Conservation (phyloP, 53 echinoderm and acorn worm genomes). For the Holothuria leucospilota region DNA sequence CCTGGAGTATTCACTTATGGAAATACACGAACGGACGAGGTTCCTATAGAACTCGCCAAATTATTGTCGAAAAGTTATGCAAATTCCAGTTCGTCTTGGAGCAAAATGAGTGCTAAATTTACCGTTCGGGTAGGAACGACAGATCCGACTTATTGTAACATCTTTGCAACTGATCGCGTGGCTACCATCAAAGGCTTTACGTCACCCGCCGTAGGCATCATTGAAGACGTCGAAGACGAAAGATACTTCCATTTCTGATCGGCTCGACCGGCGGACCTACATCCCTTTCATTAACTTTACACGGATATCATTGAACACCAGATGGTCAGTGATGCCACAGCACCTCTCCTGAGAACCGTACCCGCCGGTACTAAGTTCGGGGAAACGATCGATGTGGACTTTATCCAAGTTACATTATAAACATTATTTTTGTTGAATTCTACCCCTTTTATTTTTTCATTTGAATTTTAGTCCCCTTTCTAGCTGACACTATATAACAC, state of each 20-base stretch:
- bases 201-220: no score
- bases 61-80: no score
- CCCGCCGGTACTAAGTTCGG: conserved; percentile 24
- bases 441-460: no score
- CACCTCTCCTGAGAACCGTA: conserved; percentile 68
- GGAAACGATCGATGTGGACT: conserved; percentile 35
- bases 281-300: conserved; percentile 3
- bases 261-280: background rate
- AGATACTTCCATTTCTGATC: background rate
- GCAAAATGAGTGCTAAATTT: background rate
- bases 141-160: background rate
- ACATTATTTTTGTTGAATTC: no score
- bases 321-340: conserved; percentile 70
- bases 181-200: background rate
- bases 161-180: background rate
- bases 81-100: no score
- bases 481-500: no score
- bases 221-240: no score
- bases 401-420: no score
- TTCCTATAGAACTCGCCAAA: no score
- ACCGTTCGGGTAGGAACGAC: background rate
- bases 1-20: no score
- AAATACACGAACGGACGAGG: no score
- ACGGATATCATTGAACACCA: conserved; percentile 38
- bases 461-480: no score